These are phyloP conservation scores for Myotis findleyi DNA, from an alignment of 2,797 vertebrate genomes.

Conservation along the genomic window DNA sequence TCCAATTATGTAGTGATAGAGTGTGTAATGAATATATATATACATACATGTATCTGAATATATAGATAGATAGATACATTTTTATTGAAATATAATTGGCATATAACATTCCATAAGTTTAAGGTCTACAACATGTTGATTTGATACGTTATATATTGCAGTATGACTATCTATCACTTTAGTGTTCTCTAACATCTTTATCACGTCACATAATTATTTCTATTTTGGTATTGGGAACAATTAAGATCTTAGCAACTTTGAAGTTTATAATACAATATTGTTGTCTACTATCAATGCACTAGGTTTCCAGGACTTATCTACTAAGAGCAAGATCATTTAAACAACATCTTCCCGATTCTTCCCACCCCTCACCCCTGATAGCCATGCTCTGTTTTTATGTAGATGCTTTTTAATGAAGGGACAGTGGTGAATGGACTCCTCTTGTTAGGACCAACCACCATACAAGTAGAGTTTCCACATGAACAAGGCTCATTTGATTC, in stretches of 20 bases:
- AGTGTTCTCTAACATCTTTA: not conserved
- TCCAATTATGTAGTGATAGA: not conserved
- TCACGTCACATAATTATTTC: not conserved
- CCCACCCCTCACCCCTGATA: not conserved
- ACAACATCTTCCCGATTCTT: not conserved
- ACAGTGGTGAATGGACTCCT: not conserved
- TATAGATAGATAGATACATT: not conserved
- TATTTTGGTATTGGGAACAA: not conserved
- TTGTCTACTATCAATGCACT: not conserved
- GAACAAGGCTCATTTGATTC: slow-evolving; percentile 5
- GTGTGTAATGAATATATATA: not conserved
- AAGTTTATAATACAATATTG: not conserved
- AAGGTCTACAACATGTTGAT: not conserved
- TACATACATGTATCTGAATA: not conserved
- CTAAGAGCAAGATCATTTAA: not conserved
- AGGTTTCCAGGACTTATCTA: not conserved
- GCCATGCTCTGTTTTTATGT: not conserved
- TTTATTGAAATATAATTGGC: not conserved
- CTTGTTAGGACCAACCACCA: not conserved
- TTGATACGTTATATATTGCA: not conserved
- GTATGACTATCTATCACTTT: not conserved
- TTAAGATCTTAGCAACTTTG: not conserved
- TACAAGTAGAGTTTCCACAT: not conserved
- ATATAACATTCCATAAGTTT: not conserved
- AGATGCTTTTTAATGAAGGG: not conserved